Evolutionary conservation across 2,888 invertebrate genomes (phyloP), one percentile per base, ranked within the genome.

Genomic region (Cheilosia scutellata): DNA sequence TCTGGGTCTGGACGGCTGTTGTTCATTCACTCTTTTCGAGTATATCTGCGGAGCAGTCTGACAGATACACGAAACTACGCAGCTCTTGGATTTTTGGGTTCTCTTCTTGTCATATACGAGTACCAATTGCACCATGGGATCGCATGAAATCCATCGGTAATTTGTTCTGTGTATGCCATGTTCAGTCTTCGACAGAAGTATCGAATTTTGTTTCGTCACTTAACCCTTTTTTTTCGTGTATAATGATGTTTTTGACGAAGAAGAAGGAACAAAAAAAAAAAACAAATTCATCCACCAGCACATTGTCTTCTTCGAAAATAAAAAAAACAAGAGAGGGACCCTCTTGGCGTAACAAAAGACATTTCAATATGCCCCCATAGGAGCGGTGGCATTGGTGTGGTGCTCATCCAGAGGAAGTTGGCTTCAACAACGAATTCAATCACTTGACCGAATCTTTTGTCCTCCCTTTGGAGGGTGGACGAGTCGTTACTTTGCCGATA

Each of bases 371-470:
- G 68, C 86, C 86, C 86, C 86, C 86, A 86, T 86, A 6, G 4
- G 4, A 37, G 37, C 11, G 60, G 74, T 20, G 25, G 25, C 44
- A 33, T 65, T 53, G 60, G 11, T 11, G 65, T 9, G 44, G 53
- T 60, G 60, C 80, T 84, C 83, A 66, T 37, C 58, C 70, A 77
- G 72, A 86, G 86, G 86, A 86, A 86, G 86, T 86, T 68, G 55
- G 86, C 80, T 65, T 76, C 65, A 84, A 53, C 55, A 76, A 58
- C 60, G 66, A 80, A 66, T 80, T 84, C 75, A 76, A 76, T 84
- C 79, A 79, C 75, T 80, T 75, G 74, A 80, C 70, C 70, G 75
- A 79, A 60, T 80, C 84, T 84, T 86, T 86, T 86, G 84, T 80
- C 55, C 75, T 25, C 37, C 3, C 5, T 37, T 55, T 37, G 74